phyloP scores from a whole-genome alignment of 2,113 vertebrate genomes.

The Hiodon alosoides region DNA sequence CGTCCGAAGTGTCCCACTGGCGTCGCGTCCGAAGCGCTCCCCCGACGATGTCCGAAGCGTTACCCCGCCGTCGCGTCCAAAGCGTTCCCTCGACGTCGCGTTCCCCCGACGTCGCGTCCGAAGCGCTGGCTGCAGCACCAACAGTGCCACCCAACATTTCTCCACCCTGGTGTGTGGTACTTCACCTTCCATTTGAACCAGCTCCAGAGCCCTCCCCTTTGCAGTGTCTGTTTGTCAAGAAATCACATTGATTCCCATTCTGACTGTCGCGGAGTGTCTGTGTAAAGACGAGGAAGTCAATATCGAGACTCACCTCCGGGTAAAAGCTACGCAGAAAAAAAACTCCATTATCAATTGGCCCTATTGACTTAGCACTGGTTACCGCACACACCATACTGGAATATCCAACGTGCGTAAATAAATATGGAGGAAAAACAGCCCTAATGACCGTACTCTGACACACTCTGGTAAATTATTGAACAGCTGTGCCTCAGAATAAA shows the following conservation, averaged over 20 bases:
- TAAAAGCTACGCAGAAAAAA: neutral
- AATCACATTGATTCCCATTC: neutral
- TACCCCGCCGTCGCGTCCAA: no score
- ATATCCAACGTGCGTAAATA: neutral
- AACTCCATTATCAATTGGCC: neutral
- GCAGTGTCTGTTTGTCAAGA: neutral
- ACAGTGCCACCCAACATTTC: no score
- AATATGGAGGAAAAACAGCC: neutral
- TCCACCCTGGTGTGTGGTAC: no score
- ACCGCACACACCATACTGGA: neutral
- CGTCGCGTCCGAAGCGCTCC: no score
- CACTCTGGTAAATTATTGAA: conserved; percentile 2
- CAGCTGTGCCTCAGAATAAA: neutral
- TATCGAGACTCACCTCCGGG: neutral
- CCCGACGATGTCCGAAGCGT: no score
- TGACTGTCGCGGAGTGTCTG: neutral
- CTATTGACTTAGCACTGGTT: neutral
- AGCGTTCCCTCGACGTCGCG: no score
- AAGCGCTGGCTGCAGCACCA: no score
- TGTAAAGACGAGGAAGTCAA: neutral
- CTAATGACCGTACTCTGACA: neutral
- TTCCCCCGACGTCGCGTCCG: no score
- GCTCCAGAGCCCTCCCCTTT: neutral
- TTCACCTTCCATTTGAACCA: neutral
- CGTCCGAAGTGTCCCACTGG: no score